Evolutionary conservation across 2,113 vertebrate genomes (phyloP), one percentile per base, ranked within the genome.

Genomic region (Malurus melanocephalus): DNA sequence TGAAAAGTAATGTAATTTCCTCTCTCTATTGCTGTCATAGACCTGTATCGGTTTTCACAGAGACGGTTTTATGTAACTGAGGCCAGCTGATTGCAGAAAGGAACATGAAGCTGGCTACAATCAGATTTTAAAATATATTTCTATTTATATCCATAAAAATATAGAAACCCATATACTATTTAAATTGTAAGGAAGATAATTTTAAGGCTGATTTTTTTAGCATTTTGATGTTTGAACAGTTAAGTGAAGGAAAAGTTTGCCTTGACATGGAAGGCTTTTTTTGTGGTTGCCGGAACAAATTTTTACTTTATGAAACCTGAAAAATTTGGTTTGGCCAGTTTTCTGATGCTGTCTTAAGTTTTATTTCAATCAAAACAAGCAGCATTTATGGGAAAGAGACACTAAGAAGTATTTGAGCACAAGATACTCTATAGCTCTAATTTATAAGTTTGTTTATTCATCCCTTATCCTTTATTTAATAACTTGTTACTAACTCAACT

Each of bases 1-100:
- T 60, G 62, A 86, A 90, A 89, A 53, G 60, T 80, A 91, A 55
- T 82, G 32, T 86, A 1, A 71, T 89, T 85, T 90, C 69, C n/a
- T 73, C 72, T 84, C 49, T 59, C 32, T 55, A 13, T 71, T 56
- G 59, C 33, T 20, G 32, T 73, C 20, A 22, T 20, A 14, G 65
- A 55, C 16, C 42, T 65, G 12, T 74, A 53, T 45, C 5, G 0
- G 43, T 87, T 87, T 89, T 89, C 48, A 74, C 4, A 6, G 40
- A 61, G 23, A 32, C 7, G 69, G 38, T 51, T 87, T 85, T 73
- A 72, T 0, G 3, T 64, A 80, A 32, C 78, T 68, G 51, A 57
- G 55, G 26, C 33, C 40, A 87, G n/a, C 27, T 69, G 74, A 73
- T 27, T 81, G 49, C 35, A 30, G 28, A 82, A 23, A 71, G 43